phyloP scores from a whole-genome alignment of 2,888 invertebrate genomes.

The Scaeva pyrastri region DNA sequence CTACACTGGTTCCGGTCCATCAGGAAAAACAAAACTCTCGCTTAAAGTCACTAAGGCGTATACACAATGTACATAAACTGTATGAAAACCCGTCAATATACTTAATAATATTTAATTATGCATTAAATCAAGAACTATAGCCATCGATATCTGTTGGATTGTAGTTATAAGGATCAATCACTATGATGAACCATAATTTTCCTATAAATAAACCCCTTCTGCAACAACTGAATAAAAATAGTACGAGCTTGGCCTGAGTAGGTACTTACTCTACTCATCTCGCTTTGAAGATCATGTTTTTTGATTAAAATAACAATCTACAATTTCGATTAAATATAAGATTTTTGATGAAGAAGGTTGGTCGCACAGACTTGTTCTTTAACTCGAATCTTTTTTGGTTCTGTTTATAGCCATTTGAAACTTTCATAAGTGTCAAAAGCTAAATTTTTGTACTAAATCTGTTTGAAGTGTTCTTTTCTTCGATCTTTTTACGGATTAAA shows the following conservation, averaged over 20 bases:
- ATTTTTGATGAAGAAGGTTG: not conserved
- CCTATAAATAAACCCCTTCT: constrained; percentile 67
- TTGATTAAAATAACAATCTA: constrained; percentile 62
- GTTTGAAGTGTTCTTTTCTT: too few species aligned
- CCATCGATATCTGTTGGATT: constrained; percentile 64
- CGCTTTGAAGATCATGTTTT: constrained; percentile 58
- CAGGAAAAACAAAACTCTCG: not conserved
- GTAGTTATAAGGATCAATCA: constrained; percentile 75
- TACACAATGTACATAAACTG: constrained; percentile 49
- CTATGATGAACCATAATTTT: constrained; percentile 72
- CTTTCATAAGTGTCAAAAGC: not conserved
- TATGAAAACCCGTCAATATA: constrained; percentile 55
- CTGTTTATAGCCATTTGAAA: too few species aligned
- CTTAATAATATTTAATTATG: constrained; percentile 74
- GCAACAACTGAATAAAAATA: constrained; percentile 56
- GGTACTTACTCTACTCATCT: not conserved
- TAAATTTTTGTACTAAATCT: too few species aligned
- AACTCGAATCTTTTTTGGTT: too few species aligned
- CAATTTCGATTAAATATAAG: constrained; percentile 46
- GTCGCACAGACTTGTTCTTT: not conserved
- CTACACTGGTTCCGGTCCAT: not conserved
- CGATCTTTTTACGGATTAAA: too few species aligned
- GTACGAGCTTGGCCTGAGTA: constrained; percentile 6
- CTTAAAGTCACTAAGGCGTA: constrained; percentile 37
- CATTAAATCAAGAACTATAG: constrained; percentile 72